phyloP scores from a whole-genome alignment of 1,140 invertebrate species.

The Archegozetes longisetosus region DNA sequence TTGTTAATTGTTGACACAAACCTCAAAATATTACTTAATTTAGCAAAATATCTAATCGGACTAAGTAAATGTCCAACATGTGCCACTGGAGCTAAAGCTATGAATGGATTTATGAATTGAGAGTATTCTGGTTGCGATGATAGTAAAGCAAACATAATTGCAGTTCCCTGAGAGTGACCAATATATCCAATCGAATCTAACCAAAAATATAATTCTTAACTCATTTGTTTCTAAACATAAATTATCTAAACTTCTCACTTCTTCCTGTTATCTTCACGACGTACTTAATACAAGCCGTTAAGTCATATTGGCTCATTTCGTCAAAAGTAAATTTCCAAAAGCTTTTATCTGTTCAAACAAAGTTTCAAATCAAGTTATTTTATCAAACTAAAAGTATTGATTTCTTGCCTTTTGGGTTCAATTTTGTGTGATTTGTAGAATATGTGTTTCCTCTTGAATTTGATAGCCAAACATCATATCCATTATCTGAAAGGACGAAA shows the following conservation, averaged over 20 bases:
- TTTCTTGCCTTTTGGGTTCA: constrained; percentile 1
- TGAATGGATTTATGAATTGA: constrained; percentile 34
- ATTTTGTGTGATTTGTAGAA: constrained; percentile 23
- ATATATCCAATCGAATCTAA: constrained; percentile 37
- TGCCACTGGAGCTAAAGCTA: constrained; percentile 55
- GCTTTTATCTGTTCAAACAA: not conserved
- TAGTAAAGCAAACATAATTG: constrained; percentile 42
- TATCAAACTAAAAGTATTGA: not conserved
- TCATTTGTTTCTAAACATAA: not conserved
- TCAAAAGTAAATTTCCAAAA: constrained; percentile 31
- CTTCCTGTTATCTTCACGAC: constrained; percentile 36
- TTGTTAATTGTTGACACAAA: too few species aligned
- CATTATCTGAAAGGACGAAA: constrained; percentile 34
- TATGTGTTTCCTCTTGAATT: constrained; percentile 32
- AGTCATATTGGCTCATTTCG: constrained; percentile 30
- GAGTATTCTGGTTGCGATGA: constrained; percentile 45
- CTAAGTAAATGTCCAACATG: constrained; percentile 50
- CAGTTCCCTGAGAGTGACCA: constrained; percentile 49
- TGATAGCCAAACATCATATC: constrained; percentile 33
- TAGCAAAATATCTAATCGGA: constrained; percentile 30
- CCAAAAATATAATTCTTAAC: not conserved
- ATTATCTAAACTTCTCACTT: constrained; percentile 23
- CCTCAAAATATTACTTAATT: not conserved
- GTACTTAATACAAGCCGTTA: constrained; percentile 34
- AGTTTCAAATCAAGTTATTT: not conserved